Percentiles rank a stretch among this genome's conserved stretches.
Evolutionary conservation across 2,113 vertebrate species (phyloP).

Genomic region (Hippolais icterina): DNA sequence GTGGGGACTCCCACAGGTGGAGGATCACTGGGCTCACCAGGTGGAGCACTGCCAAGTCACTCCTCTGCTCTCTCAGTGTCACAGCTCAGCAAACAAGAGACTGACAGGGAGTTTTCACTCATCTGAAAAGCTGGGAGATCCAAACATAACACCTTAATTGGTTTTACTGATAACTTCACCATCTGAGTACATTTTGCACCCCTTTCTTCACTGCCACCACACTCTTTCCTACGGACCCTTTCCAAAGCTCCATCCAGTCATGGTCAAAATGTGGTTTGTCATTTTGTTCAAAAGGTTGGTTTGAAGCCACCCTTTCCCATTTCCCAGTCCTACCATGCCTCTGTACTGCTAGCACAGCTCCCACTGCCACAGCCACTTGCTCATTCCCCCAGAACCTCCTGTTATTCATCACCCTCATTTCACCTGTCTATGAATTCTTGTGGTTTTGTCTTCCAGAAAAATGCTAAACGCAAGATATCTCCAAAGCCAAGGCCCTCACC

Average conservation of each 20-base stretch:
- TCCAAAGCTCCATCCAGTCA: neutral
- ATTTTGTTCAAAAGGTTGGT: neutral
- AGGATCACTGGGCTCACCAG: rapidly evolving
- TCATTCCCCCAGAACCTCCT: neutral
- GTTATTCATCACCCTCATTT: rapidly evolving
- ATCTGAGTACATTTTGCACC: neutral
- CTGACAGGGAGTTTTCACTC: neutral
- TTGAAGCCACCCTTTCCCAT: neutral
- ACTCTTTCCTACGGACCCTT: neutral
- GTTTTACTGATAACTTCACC: neutral
- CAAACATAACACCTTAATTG: neutral
- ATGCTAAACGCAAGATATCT: neutral
- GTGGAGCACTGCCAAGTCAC: neutral
- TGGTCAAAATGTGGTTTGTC: neutral
- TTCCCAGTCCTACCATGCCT: neutral
- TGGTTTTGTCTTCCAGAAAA: slow-evolving; percentile 60
- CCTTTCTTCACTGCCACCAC: neutral
- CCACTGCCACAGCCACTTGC: neutral
- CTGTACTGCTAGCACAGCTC: neutral
- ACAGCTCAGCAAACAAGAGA: neutral
- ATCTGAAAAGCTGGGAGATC: neutral
- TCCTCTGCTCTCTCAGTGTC: neutral
- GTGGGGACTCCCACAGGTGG: neutral
- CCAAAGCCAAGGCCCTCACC: slow-evolving; percentile 54
- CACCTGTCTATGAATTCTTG: neutral